Evolutionary conservation across 2,888 invertebrate genomes (phyloP).

Genomic region (Trissoscelio sp.): DNA sequence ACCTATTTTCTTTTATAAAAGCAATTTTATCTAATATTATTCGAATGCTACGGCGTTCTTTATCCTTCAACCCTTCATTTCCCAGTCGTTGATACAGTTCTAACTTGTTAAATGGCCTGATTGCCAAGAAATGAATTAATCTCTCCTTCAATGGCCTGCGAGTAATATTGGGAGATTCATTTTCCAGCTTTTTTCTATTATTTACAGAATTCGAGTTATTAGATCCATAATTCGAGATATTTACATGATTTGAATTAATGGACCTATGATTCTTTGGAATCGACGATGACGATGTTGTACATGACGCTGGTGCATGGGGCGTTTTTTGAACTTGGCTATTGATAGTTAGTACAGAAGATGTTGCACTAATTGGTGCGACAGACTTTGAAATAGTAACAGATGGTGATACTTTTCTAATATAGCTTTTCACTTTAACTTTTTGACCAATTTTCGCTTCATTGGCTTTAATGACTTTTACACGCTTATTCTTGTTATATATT

Average conservation of each 20-base stretch:
- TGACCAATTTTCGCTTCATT: slow-evolving; percentile 95
- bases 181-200: slow-evolving; percentile 76
- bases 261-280: no score
- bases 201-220: slow-evolving; percentile 54
- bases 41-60: slow-evolving; percentile 90
- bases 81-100: slow-evolving; percentile 92
- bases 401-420: slow-evolving; percentile 75
- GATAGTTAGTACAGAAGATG: neutral
- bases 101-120: slow-evolving; percentile 96
- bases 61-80: slow-evolving; percentile 92
- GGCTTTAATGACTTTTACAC: slow-evolving; percentile 96
- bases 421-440: slow-evolving; percentile 90
- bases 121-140: slow-evolving; percentile 96
- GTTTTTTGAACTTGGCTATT: slow-evolving; percentile 33
- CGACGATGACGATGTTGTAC: slow-evolving; percentile 46
- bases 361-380: no score
- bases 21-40: slow-evolving; percentile 92
- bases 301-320: slow-evolving; percentile 75
- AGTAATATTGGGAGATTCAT: slow-evolving; percentile 86
- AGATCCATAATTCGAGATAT: slow-evolving; percentile 28
- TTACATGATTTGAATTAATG: no score
- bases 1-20: slow-evolving; percentile 93
- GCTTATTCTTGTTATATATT: slow-evolving; percentile 97
- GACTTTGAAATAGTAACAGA: slow-evolving; percentile 78
- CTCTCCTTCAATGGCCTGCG: slow-evolving; percentile 92